A percentile compares a stretch with the other conserved stretches of the same genome.
Conservation (phyloP, 2,113 vertebrate species). For the Charadrius vociferus region DNA sequence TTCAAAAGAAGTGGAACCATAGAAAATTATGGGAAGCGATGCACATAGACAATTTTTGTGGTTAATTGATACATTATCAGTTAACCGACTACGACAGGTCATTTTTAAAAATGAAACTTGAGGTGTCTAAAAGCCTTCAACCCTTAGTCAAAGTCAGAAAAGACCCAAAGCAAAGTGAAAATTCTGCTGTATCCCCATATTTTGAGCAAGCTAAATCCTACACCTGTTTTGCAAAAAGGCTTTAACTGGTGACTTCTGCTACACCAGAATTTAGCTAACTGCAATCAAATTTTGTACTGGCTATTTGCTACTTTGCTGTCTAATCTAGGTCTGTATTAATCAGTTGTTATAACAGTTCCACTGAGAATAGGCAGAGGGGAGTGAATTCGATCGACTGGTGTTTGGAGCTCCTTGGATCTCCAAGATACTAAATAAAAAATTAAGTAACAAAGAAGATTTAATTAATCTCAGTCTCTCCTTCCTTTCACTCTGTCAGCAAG, state of each 20-base stretch:
- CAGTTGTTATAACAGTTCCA: background rate
- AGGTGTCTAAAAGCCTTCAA: background rate
- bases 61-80: background rate
- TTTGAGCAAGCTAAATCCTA: background rate
- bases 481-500: background rate
- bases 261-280: background rate
- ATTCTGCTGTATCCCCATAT: background rate
- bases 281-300: background rate
- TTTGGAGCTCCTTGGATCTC: background rate
- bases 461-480: slow-evolving; percentile 17
- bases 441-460: slow-evolving; percentile 2
- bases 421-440: background rate
- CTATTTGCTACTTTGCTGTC: background rate
- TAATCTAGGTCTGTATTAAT: background rate
- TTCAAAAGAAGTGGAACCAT: background rate
- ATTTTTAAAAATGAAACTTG: background rate
- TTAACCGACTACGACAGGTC: background rate
- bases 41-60: background rate
- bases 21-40: background rate
- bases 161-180: background rate
- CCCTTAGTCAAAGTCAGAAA: background rate
- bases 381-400: background rate
- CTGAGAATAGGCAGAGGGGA: background rate
- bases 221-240: background rate
- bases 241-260: background rate